phyloP scores from a whole-genome alignment of 2,113 vertebrate species.

The Sorex fumeus region DNA sequence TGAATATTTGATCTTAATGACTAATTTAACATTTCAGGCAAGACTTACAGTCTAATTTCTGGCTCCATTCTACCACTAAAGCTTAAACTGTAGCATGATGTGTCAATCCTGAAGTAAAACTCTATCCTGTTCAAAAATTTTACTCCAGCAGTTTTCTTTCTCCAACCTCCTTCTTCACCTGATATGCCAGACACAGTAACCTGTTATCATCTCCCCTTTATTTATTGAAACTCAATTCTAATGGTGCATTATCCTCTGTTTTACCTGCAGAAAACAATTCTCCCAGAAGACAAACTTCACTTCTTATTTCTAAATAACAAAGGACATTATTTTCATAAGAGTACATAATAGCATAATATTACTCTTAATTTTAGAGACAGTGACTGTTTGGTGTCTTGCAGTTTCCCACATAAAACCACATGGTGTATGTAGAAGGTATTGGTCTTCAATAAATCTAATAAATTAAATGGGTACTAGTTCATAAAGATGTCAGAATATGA shows the following conservation, averaged over 20 bases:
- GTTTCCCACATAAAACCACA: background rate
- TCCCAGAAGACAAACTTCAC: background rate
- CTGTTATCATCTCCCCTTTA: background rate
- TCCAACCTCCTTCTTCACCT: background rate
- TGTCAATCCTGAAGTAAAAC: background rate
- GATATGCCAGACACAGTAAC: too few relatives aligned
- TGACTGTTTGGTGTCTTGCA: too few relatives aligned
- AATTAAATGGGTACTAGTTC: constrained; percentile 37
- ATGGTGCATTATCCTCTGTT: background rate
- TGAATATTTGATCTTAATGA: background rate
- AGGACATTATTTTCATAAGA: background rate
- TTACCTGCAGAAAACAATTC: background rate
- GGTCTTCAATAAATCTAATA: background rate
- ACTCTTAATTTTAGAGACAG: too few relatives aligned
- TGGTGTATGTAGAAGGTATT: background rate
- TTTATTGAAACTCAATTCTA: background rate
- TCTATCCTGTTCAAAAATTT: background rate
- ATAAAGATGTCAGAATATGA: constrained; percentile 62
- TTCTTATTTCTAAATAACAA: background rate
- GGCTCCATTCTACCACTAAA: background rate
- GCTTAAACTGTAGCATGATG: fast-evolving
- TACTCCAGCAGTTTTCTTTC: background rate
- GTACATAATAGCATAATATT: too few relatives aligned
- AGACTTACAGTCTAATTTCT: background rate
- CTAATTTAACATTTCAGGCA: background rate